Evolutionary conservation across 2,113 vertebrate genomes (phyloP).

Genomic region (Lepus timidus): DNA sequence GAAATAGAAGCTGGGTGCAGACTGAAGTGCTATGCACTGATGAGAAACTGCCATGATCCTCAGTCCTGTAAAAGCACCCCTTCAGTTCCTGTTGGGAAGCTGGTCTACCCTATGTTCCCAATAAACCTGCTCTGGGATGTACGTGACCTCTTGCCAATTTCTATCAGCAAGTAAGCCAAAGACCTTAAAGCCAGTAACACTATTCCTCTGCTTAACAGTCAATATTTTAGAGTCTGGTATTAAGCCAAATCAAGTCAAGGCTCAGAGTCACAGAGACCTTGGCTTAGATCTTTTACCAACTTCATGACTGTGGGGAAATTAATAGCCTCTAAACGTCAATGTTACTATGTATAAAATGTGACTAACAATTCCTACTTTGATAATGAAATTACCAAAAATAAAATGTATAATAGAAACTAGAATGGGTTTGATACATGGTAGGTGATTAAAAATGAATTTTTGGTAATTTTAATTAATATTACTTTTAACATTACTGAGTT

Average conservation of each 20-base stretch:
- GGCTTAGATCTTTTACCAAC: not conserved
- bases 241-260: not conserved
- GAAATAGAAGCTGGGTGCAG: no score
- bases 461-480: not conserved
- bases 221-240: not conserved
- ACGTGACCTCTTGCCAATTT: no score
- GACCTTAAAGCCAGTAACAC: no score
- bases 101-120: no score
- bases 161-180: no score
- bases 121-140: no score
- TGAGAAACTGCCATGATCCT: no score
- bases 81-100: no score
- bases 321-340: not conserved
- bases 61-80: no score
- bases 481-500: not conserved
- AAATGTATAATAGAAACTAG: not conserved
- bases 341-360: not conserved
- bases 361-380: not conserved
- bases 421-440: not conserved
- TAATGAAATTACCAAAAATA: not conserved
- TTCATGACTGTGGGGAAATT: not conserved
- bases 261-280: not conserved
- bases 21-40: no score
- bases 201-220: no score
- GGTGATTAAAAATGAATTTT: not conserved